These are phyloP conservation scores for Herpailurus yagouaroundi DNA, from an alignment of 2,113 vertebrate genomes.

Conservation along the genomic window DNA sequence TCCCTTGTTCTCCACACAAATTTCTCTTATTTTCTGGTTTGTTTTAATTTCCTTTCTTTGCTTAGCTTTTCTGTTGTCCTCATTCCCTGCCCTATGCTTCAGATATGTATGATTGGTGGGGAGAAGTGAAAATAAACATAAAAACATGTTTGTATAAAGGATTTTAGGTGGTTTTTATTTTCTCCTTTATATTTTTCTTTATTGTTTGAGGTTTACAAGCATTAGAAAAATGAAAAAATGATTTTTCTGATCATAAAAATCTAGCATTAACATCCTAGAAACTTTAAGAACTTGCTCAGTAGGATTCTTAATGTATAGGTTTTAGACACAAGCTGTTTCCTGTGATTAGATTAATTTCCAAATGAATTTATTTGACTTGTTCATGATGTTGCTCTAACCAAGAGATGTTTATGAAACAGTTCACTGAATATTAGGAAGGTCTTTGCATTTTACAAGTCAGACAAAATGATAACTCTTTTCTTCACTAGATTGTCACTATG, in stretches of 20 bases:
- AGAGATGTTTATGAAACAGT: background rate
- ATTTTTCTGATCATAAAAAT: background rate
- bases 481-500: background rate
- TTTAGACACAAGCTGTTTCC: background rate
- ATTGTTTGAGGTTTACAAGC: background rate
- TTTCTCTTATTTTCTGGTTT: background rate
- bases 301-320: background rate
- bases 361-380: background rate
- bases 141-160: background rate
- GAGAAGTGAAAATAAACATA: background rate
- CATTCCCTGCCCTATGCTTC: background rate
- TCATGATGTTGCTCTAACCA: background rate
- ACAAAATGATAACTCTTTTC: background rate
- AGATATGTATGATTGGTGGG: background rate
- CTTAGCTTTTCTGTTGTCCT: background rate
- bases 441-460: background rate
- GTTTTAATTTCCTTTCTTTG: background rate
- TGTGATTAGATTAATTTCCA: constrained; percentile 19
- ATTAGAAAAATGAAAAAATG: background rate
- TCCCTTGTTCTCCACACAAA: background rate
- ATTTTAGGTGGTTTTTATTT: constrained; percentile 11
- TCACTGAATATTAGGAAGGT: constrained; percentile 18
- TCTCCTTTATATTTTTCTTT: constrained; percentile 16
- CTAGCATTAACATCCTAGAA: background rate
- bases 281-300: background rate